These are phyloP conservation scores for Eristalinus aeneus DNA, from an alignment of 2,888 invertebrate genomes.

Conservation along the genomic window DNA sequence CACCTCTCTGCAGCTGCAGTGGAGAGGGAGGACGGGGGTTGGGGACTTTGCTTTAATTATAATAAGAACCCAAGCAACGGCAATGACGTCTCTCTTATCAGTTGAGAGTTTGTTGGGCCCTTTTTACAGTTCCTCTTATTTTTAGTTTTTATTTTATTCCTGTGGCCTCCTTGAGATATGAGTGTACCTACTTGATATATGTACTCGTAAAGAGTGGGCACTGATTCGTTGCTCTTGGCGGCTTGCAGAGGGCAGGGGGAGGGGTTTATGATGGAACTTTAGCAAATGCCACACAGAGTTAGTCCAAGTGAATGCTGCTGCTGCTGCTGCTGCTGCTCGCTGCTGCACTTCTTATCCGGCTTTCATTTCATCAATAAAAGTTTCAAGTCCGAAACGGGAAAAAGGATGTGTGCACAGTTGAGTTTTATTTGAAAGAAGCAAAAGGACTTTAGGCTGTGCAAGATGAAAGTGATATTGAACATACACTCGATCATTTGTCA, in stretches of 20 bases:
- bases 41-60: conserved; percentile 7
- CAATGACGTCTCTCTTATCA: conserved; percentile 59
- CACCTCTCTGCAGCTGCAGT: background rate
- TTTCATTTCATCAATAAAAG: conserved; percentile 42
- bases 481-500: no score
- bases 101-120: conserved; percentile 49
- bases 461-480: no score
- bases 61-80: conserved; percentile 35
- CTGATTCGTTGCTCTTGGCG: conserved; percentile 13
- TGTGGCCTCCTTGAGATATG: conserved; percentile 50
- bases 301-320: background rate
- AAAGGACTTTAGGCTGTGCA: conserved; percentile 4
- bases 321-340: background rate
- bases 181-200: conserved; percentile 55
- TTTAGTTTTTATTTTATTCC: conserved; percentile 5
- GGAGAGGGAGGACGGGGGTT: background rate
- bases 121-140: conserved; percentile 44
- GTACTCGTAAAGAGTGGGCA: conserved; percentile 40
- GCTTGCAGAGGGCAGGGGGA: background rate
- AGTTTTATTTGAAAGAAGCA: background rate
- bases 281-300: conserved; percentile 22
- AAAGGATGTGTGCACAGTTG: background rate
- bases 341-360: conserved; percentile 47
- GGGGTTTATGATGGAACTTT: conserved; percentile 5
- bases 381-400: conserved; percentile 17